Percentiles rank a stretch among this genome's conserved stretches.
Conservation (phyloP, 2,888 invertebrate genomes). For the Cheilosia vulpina region DNA sequence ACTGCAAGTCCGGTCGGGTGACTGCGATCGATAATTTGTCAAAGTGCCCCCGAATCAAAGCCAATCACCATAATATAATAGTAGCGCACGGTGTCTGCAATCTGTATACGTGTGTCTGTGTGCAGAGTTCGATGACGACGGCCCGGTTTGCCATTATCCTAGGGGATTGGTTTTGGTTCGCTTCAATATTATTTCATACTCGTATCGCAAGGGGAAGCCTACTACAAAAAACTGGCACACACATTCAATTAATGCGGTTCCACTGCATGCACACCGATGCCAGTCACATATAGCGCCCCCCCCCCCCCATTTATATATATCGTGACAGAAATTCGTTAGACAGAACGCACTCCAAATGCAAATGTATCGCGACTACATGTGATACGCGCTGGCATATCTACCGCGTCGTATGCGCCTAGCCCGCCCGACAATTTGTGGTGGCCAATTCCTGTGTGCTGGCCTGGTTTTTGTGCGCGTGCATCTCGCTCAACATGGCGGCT, state of each 20-base stretch:
- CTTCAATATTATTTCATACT: constrained; percentile 45
- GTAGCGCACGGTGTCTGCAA: constrained; percentile 63
- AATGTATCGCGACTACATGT: constrained; percentile 30
- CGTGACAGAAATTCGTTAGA: constrained; percentile 51
- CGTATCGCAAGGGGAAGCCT: not conserved
- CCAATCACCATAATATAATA: constrained; percentile 71
- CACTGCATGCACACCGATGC: constrained; percentile 1
- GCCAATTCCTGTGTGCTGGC: constrained; percentile 26
- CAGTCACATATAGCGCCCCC: not conserved
- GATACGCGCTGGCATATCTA: constrained; percentile 38
- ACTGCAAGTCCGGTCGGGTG: constrained; percentile 49
- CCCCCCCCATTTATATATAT: not conserved
- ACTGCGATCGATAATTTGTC: constrained; percentile 73
- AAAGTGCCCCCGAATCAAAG: constrained; percentile 73
- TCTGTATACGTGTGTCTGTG: constrained; percentile 36
- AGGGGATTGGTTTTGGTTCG: constrained; percentile 60
- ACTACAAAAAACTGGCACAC: constrained; percentile 53
- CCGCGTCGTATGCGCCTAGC: constrained; percentile 16
- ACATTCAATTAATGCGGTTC: constrained; percentile 70
- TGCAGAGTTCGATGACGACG: not conserved
- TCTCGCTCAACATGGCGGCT: constrained; percentile 12
- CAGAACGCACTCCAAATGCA: constrained; percentile 51
- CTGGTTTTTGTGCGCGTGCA: constrained; percentile 39
- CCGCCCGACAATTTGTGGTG: constrained; percentile 21
- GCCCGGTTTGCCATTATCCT: constrained; percentile 48